Conservation (phyloP, 2,797 vertebrate species). For the Sternarchorhynchus goeldii region DNA sequence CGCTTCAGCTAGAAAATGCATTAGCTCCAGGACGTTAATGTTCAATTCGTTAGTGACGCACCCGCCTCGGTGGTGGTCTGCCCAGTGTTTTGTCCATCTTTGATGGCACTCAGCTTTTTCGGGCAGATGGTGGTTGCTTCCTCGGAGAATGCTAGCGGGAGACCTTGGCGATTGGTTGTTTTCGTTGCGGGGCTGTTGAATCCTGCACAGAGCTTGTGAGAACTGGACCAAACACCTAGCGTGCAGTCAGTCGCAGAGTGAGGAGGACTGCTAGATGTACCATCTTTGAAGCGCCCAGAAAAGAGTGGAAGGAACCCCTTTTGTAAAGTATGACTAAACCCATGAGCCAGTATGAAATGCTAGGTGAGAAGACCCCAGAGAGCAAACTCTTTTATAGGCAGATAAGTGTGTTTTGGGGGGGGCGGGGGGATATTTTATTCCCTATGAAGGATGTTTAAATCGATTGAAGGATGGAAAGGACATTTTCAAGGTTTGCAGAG, state of each 20-base stretch:
- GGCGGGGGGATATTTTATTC: not conserved
- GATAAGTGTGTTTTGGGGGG: not conserved
- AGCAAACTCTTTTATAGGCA: not conserved
- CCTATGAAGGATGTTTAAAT: too few species aligned
- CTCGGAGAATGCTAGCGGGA: not conserved
- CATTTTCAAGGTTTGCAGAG: too few species aligned
- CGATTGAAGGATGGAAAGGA: not conserved
- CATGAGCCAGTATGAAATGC: not conserved
- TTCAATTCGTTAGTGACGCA: not conserved
- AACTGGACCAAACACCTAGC: slow-evolving; percentile 45
- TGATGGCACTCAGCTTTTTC: not conserved
- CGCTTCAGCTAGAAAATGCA: not conserved
- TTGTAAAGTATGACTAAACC: slow-evolving; percentile 14
- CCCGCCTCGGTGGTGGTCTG: not conserved
- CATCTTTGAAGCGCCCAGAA: slow-evolving; percentile 48
- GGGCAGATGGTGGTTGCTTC: slow-evolving; percentile 2
- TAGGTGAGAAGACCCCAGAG: slow-evolving; percentile 1
- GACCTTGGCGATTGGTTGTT: slow-evolving; percentile 1
- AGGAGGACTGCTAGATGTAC: slow-evolving; percentile 22
- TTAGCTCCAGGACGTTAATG: not conserved
- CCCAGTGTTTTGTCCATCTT: not conserved
- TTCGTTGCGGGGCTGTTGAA: slow-evolving; percentile 48
- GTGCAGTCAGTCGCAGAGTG: slow-evolving; percentile 30
- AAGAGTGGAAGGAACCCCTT: slow-evolving; percentile 8
- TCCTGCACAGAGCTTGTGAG: slow-evolving; percentile 17